These are phyloP conservation scores for Arctocebus calabarensis DNA, from an alignment of 2,797 vertebrate species.

Conservation along the genomic window DNA sequence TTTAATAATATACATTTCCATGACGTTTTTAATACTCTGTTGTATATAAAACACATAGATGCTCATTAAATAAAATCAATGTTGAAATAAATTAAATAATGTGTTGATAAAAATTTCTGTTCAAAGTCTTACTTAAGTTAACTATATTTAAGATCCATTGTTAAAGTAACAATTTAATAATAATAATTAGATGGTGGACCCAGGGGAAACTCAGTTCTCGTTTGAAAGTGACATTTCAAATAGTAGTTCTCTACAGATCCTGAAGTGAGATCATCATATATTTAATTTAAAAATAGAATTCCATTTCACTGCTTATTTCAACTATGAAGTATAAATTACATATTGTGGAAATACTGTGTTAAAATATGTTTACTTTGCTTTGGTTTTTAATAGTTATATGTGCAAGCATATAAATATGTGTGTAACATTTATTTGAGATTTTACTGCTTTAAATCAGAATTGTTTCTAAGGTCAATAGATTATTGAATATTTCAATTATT, in stretches of 20 bases:
- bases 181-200: background rate
- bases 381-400: background rate
- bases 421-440: background rate
- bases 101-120: background rate
- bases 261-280: background rate
- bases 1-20: background rate
- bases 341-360: background rate
- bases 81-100: background rate
- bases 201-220: background rate
- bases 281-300: background rate
- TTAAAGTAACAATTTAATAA: background rate
- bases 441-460: background rate
- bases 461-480: background rate
- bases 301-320: background rate
- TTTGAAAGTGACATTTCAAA: background rate
- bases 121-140: background rate
- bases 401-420: background rate
- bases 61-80: background rate
- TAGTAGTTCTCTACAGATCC: background rate
- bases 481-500: background rate
- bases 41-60: background rate
- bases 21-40: background rate
- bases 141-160: background rate
- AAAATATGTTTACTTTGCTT: background rate
- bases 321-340: background rate